Conservation (phyloP, 2,888 invertebrate genomes). For the Drosophila ezoana region DNA sequence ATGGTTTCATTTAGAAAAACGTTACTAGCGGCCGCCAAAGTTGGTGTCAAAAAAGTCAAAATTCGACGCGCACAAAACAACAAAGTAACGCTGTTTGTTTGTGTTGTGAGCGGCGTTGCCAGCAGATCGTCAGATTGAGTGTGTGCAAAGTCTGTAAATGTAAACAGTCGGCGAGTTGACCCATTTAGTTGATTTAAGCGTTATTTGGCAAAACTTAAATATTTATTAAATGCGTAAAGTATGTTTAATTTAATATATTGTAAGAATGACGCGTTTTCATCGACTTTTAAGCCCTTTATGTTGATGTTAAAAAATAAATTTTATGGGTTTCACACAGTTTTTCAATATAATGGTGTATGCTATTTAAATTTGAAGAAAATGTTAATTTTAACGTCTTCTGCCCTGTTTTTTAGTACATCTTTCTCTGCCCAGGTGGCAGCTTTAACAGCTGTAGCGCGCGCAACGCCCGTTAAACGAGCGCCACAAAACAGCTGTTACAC, state of each 20-base stretch:
- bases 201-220: conserved; percentile 1
- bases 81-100: conserved; percentile 71
- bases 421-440: conserved; percentile 57
- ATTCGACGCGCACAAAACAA: conserved; percentile 72
- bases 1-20: conserved; percentile 69
- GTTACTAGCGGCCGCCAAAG: conserved; percentile 53
- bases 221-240: neutral
- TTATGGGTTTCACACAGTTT: neutral
- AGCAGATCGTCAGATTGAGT: conserved; percentile 21
- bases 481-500: conserved; percentile 61
- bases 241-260: neutral
- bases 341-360: neutral
- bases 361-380: neutral
- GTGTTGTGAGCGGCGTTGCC: conserved; percentile 68
- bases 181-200: conserved; percentile 10
- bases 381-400: neutral
- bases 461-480: conserved; percentile 54
- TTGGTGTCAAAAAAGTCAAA: conserved; percentile 70
- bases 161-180: conserved; percentile 45
- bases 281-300: neutral
- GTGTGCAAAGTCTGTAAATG: conserved; percentile 22
- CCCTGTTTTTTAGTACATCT: conserved; percentile 2
- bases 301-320: neutral
- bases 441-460: conserved; percentile 58
- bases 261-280: neutral